Evolutionary conservation across 2,113 vertebrate genomes (phyloP), one percentile per base, ranked within the genome.

Genomic region (Gopherus evgoodei): DNA sequence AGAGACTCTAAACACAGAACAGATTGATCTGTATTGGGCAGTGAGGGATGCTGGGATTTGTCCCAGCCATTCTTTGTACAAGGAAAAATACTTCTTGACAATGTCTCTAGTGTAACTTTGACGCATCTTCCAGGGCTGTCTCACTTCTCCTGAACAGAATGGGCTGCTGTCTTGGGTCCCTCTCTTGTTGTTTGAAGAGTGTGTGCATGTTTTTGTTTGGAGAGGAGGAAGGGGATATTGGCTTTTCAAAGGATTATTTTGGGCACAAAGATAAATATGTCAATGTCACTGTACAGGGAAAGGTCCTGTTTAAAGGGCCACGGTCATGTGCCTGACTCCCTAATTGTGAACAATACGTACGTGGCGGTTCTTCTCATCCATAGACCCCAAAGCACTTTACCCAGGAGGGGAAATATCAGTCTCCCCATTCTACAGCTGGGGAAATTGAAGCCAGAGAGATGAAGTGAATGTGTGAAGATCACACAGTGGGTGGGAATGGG

Each of bases 401-500:
- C 62, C 17, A 12, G 69, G 17, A 24, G n/a, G 19, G n/a, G 53
- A 82, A 56, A n/a, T 62, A 53, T 29, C 4, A 0, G 1, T 1
- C 16, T 92, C 47, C 19, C 42, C 75, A 4, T 38, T 75, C 19
- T 1, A 81, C 35, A 0, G 0, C 5, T 14, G 29, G n/a, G 17
- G 56, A 12, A 29, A 1, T 31, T 52, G 81, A 85, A 8, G 53
- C 0, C 0, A 35, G 38, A 75, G 25, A 44, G 56, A 31, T 1
- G 11, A 38, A 42, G 69, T 38, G 50, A 3, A 31, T 17, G 52
- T 85, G 31, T 59, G 52, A 13, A 85, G n/a, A 62, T 65, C 13
- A 4, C n/a, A 6, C 9, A 11, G 5, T 17, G 38, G 35, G 22
- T 52, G 62, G 5, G 53, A 54, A n/a, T 44, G n/a, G 2, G 47